A percentile compares a stretch with the other conserved stretches of the same genome.
Evolutionary conservation across 2,888 invertebrate species (phyloP).

Genomic region (Macrophya annulata): DNA sequence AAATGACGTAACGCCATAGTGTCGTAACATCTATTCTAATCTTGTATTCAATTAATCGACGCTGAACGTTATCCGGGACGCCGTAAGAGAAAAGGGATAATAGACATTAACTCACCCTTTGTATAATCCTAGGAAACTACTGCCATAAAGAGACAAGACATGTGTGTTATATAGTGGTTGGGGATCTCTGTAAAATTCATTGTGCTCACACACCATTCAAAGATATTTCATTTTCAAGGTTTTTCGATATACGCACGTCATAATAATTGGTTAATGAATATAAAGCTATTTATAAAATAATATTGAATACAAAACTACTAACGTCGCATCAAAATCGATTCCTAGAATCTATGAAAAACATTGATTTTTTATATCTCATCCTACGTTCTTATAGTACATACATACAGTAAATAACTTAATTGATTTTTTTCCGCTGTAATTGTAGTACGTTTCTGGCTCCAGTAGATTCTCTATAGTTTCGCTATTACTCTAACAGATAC

Average conservation of each 20-base stretch:
- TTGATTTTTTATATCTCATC: background rate
- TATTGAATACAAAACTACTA: background rate
- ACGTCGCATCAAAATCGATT: too few species aligned
- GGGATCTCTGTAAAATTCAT: background rate
- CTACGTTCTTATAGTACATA: background rate
- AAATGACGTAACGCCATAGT: constrained; percentile 6
- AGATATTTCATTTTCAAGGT: background rate
- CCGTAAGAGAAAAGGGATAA: background rate
- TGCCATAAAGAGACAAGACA: constrained; percentile 30
- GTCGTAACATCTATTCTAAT: constrained; percentile 13
- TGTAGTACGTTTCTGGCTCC: too few species aligned
- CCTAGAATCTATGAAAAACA: background rate
- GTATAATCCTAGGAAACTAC: constrained; percentile 17
- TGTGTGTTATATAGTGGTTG: background rate
- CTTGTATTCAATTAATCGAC: constrained; percentile 6
- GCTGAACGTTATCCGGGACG: constrained; percentile 8
- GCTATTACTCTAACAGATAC: too few species aligned
- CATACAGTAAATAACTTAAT: background rate
- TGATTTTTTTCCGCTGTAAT: background rate
- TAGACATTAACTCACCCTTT: background rate
- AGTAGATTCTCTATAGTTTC: too few species aligned
- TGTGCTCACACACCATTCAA: background rate
- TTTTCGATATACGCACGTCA: background rate
- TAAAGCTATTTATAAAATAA: background rate
- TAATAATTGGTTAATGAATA: background rate